Evolutionary conservation across 2,797 vertebrate species (phyloP).

Genomic region (Avahi laniger): DNA sequence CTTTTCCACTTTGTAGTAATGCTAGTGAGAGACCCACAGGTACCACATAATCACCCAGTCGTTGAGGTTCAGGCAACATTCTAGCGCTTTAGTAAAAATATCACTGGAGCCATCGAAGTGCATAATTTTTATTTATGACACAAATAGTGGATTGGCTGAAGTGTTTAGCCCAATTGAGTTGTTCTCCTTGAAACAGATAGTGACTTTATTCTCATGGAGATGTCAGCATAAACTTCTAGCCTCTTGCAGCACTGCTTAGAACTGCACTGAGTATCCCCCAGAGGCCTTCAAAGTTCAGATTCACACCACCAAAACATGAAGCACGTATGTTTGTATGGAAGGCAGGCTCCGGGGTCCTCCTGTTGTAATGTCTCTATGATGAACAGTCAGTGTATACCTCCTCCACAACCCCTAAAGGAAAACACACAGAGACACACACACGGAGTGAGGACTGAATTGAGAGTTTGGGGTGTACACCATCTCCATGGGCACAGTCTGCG

Average conservation of each 20-base stretch:
- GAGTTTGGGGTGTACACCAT: neutral
- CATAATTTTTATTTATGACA: neutral
- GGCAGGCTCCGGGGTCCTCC: neutral
- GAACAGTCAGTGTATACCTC: neutral
- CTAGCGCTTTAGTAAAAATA: neutral
- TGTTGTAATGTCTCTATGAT: neutral
- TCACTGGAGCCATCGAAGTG: neutral
- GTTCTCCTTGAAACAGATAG: neutral
- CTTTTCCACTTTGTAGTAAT: neutral
- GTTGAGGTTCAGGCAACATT: neutral
- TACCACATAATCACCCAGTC: neutral
- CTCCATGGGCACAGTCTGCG: neutral
- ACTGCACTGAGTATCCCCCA: neutral
- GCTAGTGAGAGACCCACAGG: neutral
- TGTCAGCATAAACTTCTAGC: neutral
- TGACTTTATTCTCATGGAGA: neutral
- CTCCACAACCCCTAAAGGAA: neutral
- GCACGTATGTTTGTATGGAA: neutral
- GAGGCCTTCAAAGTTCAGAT: neutral
- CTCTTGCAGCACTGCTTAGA: neutral
- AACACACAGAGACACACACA: neutral
- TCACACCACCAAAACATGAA: neutral
- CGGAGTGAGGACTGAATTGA: neutral
- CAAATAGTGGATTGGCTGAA: neutral
- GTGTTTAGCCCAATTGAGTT: neutral